Evolutionary conservation across 2,113 vertebrate species (phyloP), one percentile per base, ranked within the genome.

Genomic region (Daubentonia madagascariensis): DNA sequence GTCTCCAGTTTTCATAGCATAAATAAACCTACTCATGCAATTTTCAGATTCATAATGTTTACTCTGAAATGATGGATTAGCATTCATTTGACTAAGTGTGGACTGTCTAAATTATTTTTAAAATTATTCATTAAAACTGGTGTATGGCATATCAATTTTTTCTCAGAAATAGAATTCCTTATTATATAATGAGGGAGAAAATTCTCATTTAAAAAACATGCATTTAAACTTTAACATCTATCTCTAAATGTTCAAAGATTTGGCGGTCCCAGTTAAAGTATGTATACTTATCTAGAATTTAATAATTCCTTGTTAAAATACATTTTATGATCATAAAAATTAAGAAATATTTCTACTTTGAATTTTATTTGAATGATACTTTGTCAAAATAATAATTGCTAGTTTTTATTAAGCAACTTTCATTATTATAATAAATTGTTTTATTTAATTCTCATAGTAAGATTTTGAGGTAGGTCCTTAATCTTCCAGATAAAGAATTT

Each of bases 51-150:
- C 48, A 54, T 70, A 85, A 85, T 86, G 23, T 95, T 97, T 96
- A 89, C 89, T 93, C 43, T 37, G 80, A 97, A 94, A 65, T 85
- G n/a, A 96, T 48, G 61, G 70, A 96, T 96, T 95, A 88, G 37
- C 32, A 96, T 97, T 59, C 85, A 94, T 73, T 96, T 91, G 67
- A 76, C 88, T 87, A n/a, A 89, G 28, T 72, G 2, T 12, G 3
- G 40, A 93, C 45, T 78, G 25, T 30, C 79, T 94, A 40, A 76
- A 67, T 91, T 89, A 84, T 93, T 88, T 50, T n/a, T 65, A 92
- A 96, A 94, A 57, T 72, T 89, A 72, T 91, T 84, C 89, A 76
- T 93, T 96, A 93, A 96, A 80, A 91, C 48, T 75, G 3, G 11
- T 57, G 1, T 16, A 91, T 78, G 17, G 6, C 78, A 67, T 95